phyloP scores from a whole-genome alignment of 2,888 invertebrate species.

The Patella pellucida region DNA sequence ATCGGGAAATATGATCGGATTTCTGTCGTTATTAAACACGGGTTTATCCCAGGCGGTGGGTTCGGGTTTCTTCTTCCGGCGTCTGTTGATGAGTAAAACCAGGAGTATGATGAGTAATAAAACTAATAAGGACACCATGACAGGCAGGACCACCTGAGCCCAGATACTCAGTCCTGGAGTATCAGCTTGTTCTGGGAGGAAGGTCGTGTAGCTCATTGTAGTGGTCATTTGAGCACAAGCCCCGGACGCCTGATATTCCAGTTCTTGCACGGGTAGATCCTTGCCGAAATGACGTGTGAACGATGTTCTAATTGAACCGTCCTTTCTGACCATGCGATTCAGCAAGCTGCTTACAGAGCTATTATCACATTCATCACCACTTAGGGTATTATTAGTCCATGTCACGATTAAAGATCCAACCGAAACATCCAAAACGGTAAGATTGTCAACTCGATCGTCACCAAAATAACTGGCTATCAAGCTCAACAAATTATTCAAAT shows the following conservation, averaged over 20 bases:
- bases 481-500: constrained; percentile 34
- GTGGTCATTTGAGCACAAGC: constrained; percentile 30
- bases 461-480: constrained; percentile 34
- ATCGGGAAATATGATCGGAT: constrained; percentile 57
- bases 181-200: constrained; percentile 12
- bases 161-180: constrained; percentile 34
- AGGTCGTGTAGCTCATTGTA: constrained; percentile 12
- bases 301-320: constrained; percentile 27
- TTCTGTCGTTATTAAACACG: constrained; percentile 51
- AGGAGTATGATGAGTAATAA: constrained; percentile 41
- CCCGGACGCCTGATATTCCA: constrained; percentile 32
- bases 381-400: constrained; percentile 46
- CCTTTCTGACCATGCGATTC: constrained; percentile 29
- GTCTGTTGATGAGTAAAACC: constrained; percentile 37
- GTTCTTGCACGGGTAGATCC: constrained; percentile 23
- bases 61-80: constrained; percentile 19
- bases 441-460: constrained; percentile 25
- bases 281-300: constrained; percentile 35
- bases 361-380: constrained; percentile 32
- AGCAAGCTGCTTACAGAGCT: constrained; percentile 31
- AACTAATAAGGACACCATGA: constrained; percentile 38
- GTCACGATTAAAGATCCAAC: constrained; percentile 41
- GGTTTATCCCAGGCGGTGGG: constrained; percentile 47
- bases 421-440: constrained; percentile 38
- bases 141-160: constrained; percentile 42